Evolutionary conservation across 2,888 invertebrate species (phyloP), one percentile per base, ranked within the genome.

Genomic region (Rhyacophila evoluta): DNA sequence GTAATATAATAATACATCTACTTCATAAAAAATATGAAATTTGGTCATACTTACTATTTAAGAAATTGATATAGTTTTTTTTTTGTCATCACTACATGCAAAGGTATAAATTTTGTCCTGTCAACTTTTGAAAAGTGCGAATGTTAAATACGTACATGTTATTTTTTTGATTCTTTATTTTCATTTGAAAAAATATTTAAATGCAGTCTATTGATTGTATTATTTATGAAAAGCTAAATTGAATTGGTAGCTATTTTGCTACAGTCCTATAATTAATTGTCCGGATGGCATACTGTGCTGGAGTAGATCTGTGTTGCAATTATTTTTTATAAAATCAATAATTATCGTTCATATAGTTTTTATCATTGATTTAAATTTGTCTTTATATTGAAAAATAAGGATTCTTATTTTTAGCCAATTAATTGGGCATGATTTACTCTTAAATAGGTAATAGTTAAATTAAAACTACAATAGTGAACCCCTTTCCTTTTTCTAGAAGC

Each of bases 401-500:
- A 41, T 19, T 55, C 39, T 55, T 55, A 55, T 55, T 55, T 15
- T 55, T 55, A 55, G 55, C 55, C 55, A 19, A 55, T 55, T 25
- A 33, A 55, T 55, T 55, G 55, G 55, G 55, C 55, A 55, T 55
- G 55, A 55, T 55, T 55, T 19, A 55, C 19, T 19, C 12, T 55
- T 55, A 55, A 55, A 55, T 55, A 55, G 55, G 55, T 55, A 12
- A 55, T 55, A 55, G 55, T 55, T 25, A 12, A 55, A 55, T 55
- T 55, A 25, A 19, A 19, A 55, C 55, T 55, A 55, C 15, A 8
- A 55, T 55, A 55, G 55, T 55, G 15, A 19, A 55, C 55, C 55
- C 55, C 55, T 55, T n/a, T 55, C 55, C 55, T 55, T 55, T 55
- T 55, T 4, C 15, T 55, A 55, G 55, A 55, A 55, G 55, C 55